Percentiles rank a stretch among this genome's conserved stretches.
phyloP scores from a whole-genome alignment of 2,797 vertebrate genomes.

The Hozukius guyotensis region DNA sequence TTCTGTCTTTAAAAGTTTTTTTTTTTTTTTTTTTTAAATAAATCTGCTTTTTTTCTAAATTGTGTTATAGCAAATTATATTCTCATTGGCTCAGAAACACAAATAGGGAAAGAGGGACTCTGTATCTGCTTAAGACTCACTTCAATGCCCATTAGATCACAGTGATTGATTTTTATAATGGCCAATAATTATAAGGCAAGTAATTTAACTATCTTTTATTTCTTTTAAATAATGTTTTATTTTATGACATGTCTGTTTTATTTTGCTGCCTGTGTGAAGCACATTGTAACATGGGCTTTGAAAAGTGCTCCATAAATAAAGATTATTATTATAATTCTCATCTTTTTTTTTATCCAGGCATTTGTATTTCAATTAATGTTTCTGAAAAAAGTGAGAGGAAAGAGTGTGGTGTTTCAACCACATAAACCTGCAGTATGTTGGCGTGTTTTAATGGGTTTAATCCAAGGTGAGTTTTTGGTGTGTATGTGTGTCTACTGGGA shows the following conservation, averaged over 20 bases:
- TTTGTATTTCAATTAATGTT: background rate
- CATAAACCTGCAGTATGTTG: background rate
- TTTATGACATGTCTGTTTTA: too few species aligned
- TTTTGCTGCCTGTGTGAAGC: too few species aligned
- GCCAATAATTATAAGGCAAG: background rate
- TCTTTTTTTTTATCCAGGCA: too few species aligned
- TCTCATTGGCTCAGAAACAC: background rate
- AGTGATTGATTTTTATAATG: background rate
- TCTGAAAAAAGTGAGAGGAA: background rate
- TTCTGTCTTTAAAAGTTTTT: background rate
- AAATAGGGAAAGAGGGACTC: background rate
- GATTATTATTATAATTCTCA: too few species aligned
- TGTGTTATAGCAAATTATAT: background rate
- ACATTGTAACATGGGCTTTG: too few species aligned
- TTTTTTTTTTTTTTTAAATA: too few species aligned
- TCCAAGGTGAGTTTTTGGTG: too few species aligned
- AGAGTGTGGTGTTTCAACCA: background rate
- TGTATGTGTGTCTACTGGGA: too few species aligned
- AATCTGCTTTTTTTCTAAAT: background rate
- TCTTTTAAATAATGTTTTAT: too few species aligned
- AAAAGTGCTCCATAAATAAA: too few species aligned
- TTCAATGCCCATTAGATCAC: background rate
- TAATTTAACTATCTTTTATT: too few species aligned
- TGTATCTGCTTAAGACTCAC: background rate
- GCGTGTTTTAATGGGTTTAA: background rate